Base-by-base conservation (phyloP, 2,797 vertebrate genomes). In the Harpagifer antarcticus region DNA sequence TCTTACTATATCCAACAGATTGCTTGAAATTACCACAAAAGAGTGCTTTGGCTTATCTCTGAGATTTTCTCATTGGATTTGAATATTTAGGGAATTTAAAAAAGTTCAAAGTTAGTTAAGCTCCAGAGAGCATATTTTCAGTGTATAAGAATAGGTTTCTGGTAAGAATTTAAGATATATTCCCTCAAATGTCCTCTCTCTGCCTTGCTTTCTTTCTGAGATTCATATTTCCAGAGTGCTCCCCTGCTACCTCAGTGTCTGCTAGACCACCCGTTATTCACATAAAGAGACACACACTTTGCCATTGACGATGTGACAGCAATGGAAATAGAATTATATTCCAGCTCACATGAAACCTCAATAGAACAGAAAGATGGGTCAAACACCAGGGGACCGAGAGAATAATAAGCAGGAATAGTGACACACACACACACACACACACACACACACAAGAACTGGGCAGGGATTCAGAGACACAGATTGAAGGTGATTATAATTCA, bases 401-500 rank as follows among this genome's bases (percentile, higher is more conserved):
- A 87, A 88, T 89, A 85, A 86, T 83, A 89, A 88, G 75, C 50
- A 89, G 81, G 61, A 63, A 72, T 58, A 49, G 31, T 37, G 44
- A 47, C 58, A 75, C 42, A 66, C 70, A 44, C 76, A 62, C 13
- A 43, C 75, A 74, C n/a, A n/a, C n/a, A n/a, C 74, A 55, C 68
- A 72, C 52, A 69, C 69, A 73, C 64, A 27, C 73, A 76, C 19
- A 58, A 60, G 68, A 86, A 71, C 72, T 86, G 82, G 82, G 85
- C 88, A 78, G 55, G 63, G 82, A 86, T 86, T 87, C 87, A 89
- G 82, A 83, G 79, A 81, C 85, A 77, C 85, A 87, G 86, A 90
- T 86, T 86, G 86, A 86, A 89, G 81, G 84, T 86, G 91, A 90
- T 89, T 89, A 89, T 82, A 87, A 91, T 91, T 91, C 88, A 88